Conservation (phyloP, 2,113 vertebrate species). For the Aleadryas rufinucha region DNA sequence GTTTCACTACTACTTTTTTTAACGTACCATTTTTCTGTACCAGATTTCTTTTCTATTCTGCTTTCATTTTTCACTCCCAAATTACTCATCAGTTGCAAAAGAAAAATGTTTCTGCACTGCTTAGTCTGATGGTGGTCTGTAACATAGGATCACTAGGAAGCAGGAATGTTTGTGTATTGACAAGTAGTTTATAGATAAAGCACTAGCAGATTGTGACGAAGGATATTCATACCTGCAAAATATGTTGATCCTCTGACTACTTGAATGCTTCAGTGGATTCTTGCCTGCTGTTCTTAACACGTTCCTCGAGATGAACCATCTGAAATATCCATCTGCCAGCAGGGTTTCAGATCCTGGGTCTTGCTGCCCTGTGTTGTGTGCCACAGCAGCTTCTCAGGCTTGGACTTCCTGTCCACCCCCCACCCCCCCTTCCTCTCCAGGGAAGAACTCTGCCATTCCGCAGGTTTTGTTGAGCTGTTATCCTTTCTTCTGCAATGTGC, state of each 20-base stretch:
- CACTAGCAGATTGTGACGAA: not conserved
- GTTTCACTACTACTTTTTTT: not conserved
- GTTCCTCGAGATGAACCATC: not conserved
- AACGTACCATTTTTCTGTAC: not conserved
- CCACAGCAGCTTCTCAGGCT: not conserved
- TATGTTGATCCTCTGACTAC: not conserved
- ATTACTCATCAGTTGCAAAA: conserved; percentile 1
- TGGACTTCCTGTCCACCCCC: accelerated
- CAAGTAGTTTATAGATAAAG: not conserved
- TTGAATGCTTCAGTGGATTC: not conserved
- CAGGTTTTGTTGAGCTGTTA: not conserved
- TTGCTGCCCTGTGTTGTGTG: not conserved
- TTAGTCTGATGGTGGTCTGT: not conserved
- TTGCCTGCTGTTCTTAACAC: not conserved
- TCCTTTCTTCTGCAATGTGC: not conserved
- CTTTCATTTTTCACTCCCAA: not conserved
- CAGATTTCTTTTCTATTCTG: not conserved
- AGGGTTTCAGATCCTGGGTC: not conserved
- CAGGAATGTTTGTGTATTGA: not conserved
- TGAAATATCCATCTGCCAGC: not conserved
- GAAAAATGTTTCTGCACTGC: not conserved
- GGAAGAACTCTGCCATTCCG: not conserved
- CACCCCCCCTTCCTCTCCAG: accelerated
- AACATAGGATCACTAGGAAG: not conserved
- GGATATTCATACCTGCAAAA: not conserved